phyloP scores from a whole-genome alignment of 2,797 vertebrate species.

The Coregonus suidteri region DNA sequence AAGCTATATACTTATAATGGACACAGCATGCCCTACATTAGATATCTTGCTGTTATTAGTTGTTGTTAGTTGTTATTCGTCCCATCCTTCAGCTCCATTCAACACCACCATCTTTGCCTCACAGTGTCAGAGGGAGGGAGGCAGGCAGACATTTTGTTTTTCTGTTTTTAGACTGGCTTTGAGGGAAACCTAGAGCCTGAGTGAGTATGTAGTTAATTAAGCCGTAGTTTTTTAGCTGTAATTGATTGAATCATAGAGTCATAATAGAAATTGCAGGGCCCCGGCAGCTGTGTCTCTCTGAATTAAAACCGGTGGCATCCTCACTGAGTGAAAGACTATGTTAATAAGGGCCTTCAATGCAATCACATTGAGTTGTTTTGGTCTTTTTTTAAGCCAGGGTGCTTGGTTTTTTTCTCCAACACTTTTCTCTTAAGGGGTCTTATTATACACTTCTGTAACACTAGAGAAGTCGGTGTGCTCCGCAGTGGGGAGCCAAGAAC shows the following conservation, averaged over 20 bases:
- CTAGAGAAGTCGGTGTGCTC: conserved; percentile 70
- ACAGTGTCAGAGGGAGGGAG: conserved; percentile 51
- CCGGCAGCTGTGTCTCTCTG: conserved; percentile 71
- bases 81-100: too few relatives aligned
- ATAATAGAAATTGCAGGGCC: conserved; percentile 72
- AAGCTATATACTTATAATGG: too few relatives aligned
- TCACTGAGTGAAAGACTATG: conserved; percentile 72
- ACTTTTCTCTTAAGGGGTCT: conserved; percentile 79
- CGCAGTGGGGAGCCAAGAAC: conserved; percentile 68
- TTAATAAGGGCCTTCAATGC: conserved; percentile 72
- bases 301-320: conserved; percentile 74
- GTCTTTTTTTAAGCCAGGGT: conserved; percentile 63
- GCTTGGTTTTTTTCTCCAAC: conserved; percentile 58
- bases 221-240: conserved; percentile 72
- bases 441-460: conserved; percentile 82
- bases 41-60: too few relatives aligned
- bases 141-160: conserved; percentile 75
- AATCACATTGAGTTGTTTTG: conserved; percentile 77
- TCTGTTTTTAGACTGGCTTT: conserved; percentile 55
- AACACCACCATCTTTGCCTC: conserved; percentile 68
- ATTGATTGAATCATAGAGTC: conserved; percentile 77
- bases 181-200: conserved; percentile 64
- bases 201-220: conserved; percentile 73
- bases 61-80: too few relatives aligned
- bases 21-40: too few relatives aligned